Conservation (phyloP, 1,140 invertebrate genomes). For the Drosophila miranda region DNA sequence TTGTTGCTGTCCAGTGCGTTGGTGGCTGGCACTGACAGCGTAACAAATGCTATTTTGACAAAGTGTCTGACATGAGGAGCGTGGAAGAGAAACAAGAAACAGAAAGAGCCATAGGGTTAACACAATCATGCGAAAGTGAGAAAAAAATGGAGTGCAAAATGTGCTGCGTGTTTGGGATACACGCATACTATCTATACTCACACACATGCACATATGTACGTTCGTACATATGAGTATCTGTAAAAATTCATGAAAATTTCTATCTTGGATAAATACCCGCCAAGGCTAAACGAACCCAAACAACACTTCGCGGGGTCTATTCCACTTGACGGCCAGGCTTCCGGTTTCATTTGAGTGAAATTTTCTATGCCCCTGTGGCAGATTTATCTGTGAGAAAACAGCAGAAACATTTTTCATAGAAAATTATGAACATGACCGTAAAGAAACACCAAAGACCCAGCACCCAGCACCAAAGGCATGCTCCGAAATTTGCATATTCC, state of each 20-base stretch:
- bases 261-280: conserved; percentile 59
- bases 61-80: conserved; percentile 80
- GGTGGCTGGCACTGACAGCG: conserved; percentile 77
- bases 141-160: conserved; percentile 68
- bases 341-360: conserved; percentile 79
- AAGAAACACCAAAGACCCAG: conserved; percentile 41
- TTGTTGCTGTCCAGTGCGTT: conserved; percentile 73
- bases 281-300: conserved; percentile 36
- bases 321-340: conserved; percentile 67
- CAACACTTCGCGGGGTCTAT: conserved; percentile 52
- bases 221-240: conserved; percentile 10
- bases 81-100: conserved; percentile 59
- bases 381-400: conserved; percentile 76
- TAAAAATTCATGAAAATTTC: conserved; percentile 59
- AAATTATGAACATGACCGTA: conserved; percentile 62
- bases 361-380: conserved; percentile 69
- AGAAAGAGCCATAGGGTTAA: conserved; percentile 26
- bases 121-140: conserved; percentile 72
- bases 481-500: conserved; percentile 64
- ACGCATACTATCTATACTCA: conserved; percentile 1
- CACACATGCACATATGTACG: not conserved
- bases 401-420: conserved; percentile 69
- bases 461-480: conserved; percentile 16
- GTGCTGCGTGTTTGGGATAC: conserved; percentile 50
- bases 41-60: conserved; percentile 81